Evolutionary conservation across 1,140 invertebrate genomes (phyloP), one percentile per base, ranked within the genome.

Genomic region (Eurosta solidaginis): DNA sequence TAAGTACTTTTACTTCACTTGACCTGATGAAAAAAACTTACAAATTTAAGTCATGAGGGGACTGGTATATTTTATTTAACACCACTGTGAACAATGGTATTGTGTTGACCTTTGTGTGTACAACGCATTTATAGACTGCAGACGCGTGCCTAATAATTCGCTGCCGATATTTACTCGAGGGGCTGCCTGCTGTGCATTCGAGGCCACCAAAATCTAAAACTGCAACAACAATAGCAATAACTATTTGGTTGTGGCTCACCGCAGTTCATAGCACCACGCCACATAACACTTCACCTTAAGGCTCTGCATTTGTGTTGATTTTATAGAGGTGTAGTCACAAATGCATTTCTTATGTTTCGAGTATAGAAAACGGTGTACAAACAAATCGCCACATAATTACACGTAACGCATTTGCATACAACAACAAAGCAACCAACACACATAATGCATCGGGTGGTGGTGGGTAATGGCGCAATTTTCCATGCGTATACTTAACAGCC

Each of bases 341-440:
- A 68, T 68, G 59, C n/a, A 36, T 68, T 68, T 68, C 59, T 68
- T 68, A 22, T 68, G 59, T 68, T 68, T 49, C 40, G 7, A 20
- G 59, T 40, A 17, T n/a, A 27, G 59, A 40, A 40, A 68, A 68
- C 40, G 36, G 17, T 68, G n/a, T n/a, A n/a, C n/a, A 20, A 40
- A 33, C 33, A 68, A 68, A 68, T 68, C 59, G 40, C 59, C 59
- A 68, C 59, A 42, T 68, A 68, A 68, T 68, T 68, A 40, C 59
- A 9, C 33, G 59, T 9, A 40, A n/a, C n/a, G n/a, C 59, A 68
- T 68, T 68, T 68, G 59, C 59, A 40, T 68, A 68, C 59, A 33
- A 36, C n/a, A 54, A 27, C 22, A 68, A 33, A 7, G 45, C 59
- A 1, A 17, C 59, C n/a, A n/a, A n/a, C n/a, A n/a, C n/a, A n/a